Conservation (phyloP, 1,140 invertebrate species). For the Leptestheria dahalacensis region DNA sequence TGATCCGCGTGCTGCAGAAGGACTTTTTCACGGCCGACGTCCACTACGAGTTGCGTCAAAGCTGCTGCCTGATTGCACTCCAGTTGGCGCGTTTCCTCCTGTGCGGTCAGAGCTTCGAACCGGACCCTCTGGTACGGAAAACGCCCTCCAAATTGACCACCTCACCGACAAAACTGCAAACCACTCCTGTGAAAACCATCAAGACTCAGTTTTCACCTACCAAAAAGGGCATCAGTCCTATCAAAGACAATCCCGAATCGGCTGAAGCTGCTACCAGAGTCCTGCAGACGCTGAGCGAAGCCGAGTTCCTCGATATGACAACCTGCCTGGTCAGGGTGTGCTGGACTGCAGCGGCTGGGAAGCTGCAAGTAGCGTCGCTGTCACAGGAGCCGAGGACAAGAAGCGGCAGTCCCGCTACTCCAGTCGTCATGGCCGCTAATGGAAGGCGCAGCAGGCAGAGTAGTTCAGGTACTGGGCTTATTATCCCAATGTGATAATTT, state of each 20-base stretch:
- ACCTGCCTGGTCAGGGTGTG: constrained; percentile 34
- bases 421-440: constrained; percentile 20
- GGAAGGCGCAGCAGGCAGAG: constrained; percentile 29
- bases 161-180: constrained; percentile 13
- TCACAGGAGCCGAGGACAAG: constrained; percentile 18
- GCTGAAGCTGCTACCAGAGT: constrained; percentile 7
- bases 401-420: constrained; percentile 25
- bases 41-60: constrained; percentile 34
- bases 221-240: constrained; percentile 4
- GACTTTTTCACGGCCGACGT: constrained; percentile 32
- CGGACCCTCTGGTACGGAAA: constrained; percentile 5
- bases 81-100: constrained; percentile 30
- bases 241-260: constrained; percentile 11
- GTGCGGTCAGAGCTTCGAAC: background rate
- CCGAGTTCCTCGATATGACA: constrained; percentile 32
- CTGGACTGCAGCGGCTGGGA: constrained; percentile 36
- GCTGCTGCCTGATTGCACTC: constrained; percentile 34
- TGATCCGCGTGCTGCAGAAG: constrained; percentile 33
- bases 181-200: constrained; percentile 10
- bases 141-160: constrained; percentile 9
- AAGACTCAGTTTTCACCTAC: constrained; percentile 9
- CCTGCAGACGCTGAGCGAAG: constrained; percentile 27
- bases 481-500: too few relatives aligned
- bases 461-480: constrained; percentile 34
- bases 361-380: constrained; percentile 29